Conservation (phyloP, 2,113 vertebrate genomes). For the Lepus europaeus region DNA sequence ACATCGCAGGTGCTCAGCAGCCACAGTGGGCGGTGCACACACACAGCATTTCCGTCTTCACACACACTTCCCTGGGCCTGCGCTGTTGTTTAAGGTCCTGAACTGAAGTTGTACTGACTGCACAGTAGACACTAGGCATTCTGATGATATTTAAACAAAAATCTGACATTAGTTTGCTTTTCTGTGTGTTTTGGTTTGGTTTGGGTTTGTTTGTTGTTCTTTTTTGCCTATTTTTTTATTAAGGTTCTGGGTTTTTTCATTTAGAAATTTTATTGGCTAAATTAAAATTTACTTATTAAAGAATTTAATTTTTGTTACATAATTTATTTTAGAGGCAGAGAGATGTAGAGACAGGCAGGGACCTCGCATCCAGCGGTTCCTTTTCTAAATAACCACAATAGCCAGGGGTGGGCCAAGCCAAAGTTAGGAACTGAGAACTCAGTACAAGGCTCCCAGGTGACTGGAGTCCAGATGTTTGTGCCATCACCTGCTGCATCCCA, state of each 20-base stretch:
- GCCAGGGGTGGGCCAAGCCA: no score
- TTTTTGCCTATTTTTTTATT: neutral
- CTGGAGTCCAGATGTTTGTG: no score
- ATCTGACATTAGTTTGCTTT: neutral
- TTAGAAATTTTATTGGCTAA: neutral
- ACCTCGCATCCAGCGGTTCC: no score
- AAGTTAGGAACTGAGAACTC: no score
- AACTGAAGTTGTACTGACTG: conserved; percentile 18
- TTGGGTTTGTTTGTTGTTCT: neutral
- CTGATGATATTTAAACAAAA: conserved; percentile 27
- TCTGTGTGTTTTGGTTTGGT: neutral
- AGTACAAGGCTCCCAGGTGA: no score
- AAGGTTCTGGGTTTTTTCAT: neutral
- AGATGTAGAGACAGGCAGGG: no score
- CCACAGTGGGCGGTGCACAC: neutral
- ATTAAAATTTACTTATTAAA: no score
- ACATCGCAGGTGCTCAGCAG: no score
- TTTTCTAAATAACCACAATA: no score
- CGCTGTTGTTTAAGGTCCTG: neutral
- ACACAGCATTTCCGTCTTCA: neutral
- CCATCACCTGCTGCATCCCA: no score
- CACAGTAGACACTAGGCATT: neutral
- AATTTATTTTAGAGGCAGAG: no score
- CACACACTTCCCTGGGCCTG: neutral
- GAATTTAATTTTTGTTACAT: no score